A percentile compares a stretch with the other conserved stretches of the same genome.
These are phyloP conservation scores for Indicator maculatus DNA, from an alignment of 2,113 vertebrate species.

Conservation along the genomic window DNA sequence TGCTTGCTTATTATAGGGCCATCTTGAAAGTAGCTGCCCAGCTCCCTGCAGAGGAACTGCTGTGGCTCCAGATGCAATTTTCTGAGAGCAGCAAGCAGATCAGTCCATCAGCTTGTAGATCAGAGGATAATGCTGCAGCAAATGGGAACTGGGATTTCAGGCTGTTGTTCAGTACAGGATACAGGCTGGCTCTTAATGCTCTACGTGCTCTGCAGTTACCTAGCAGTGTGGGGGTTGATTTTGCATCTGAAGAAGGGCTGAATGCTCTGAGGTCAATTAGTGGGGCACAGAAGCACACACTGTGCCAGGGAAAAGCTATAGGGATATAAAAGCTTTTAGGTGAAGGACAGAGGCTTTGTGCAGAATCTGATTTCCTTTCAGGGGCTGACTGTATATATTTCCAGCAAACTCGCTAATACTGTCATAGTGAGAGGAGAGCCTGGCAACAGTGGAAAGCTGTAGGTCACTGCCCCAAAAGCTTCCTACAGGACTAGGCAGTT, in stretches of 20 bases:
- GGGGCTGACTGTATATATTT: not conserved
- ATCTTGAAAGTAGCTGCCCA: not conserved
- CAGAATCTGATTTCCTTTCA: not conserved
- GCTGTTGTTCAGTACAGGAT: not conserved
- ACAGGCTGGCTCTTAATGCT: not conserved
- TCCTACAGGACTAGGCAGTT: not conserved
- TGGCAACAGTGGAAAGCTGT: not conserved
- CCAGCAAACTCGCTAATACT: not conserved
- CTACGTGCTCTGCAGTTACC: not conserved
- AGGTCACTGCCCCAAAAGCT: not conserved
- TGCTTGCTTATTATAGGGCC: not conserved
- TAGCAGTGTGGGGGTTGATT: not conserved
- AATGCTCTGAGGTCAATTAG: not conserved
- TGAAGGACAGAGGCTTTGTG: not conserved
- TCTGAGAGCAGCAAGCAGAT: not conserved
- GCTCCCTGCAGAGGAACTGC: not conserved
- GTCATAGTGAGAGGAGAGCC: not conserved
- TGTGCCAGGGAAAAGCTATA: not conserved
- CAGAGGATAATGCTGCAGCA: not conserved
- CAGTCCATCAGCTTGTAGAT: not conserved
- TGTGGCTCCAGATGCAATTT: not conserved
- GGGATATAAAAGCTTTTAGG: not conserved
- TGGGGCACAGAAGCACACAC: not conserved
- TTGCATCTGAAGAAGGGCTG: not conserved
- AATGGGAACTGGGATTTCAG: not conserved